Conservation (phyloP, 2,888 invertebrate genomes). For the Papilio protenor region DNA sequence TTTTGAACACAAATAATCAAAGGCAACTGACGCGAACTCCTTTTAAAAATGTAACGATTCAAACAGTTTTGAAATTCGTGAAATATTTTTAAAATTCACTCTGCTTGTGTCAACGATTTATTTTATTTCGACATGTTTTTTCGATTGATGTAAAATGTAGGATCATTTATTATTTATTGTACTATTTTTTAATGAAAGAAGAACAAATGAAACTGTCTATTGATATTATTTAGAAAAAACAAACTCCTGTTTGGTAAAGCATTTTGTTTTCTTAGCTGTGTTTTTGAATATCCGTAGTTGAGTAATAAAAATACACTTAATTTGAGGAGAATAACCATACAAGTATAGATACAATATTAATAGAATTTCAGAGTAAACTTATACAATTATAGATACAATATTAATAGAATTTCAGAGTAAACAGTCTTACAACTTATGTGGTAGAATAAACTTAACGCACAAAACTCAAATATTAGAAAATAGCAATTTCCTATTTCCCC, state of each 20-base stretch:
- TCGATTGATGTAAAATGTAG: background rate
- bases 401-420: background rate
- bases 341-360: background rate
- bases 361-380: background rate
- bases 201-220: background rate
- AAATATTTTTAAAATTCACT: background rate
- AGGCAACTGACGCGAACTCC: conserved; percentile 29
- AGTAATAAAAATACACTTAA: background rate
- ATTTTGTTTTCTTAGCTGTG: background rate
- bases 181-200: background rate
- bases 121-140: conserved; percentile 14
- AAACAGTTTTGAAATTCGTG: conserved; percentile 20
- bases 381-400: background rate
- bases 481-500: conserved; percentile 25
- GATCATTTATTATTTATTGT: conserved; percentile 8
- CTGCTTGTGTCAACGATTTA: background rate
- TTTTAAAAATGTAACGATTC: conserved; percentile 28
- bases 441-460: conserved; percentile 14
- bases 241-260: background rate
- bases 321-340: background rate
- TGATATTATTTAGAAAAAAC: background rate
- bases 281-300: too few species aligned
- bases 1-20: conserved; percentile 34
- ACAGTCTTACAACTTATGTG: conserved; percentile 6
- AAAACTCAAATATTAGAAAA: conserved; percentile 25